phyloP scores from a whole-genome alignment of 2,113 vertebrate genomes.

The Electrona antarctica region DNA sequence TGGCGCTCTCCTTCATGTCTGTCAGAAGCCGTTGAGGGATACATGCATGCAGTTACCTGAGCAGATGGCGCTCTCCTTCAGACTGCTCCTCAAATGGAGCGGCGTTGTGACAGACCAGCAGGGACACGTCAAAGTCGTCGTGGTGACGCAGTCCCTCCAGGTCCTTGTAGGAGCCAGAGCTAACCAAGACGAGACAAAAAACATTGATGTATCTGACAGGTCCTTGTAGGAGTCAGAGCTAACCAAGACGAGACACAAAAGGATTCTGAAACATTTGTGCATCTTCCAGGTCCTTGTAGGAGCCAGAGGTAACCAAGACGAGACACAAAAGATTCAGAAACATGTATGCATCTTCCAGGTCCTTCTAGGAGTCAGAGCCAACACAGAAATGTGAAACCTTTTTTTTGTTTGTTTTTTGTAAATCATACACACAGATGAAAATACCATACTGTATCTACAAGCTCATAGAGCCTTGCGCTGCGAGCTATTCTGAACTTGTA shows the following conservation, averaged over 20 bases:
- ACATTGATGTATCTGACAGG: constrained; percentile 76
- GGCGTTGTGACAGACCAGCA: constrained; percentile 94
- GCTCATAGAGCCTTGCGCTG: no score
- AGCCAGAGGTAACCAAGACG: constrained; percentile 84
- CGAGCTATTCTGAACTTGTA: no score
- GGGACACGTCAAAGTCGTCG: constrained; percentile 96
- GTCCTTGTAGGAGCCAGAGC: constrained; percentile 95
- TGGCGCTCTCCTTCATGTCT: constrained; percentile 87
- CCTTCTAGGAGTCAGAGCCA: constrained; percentile 94
- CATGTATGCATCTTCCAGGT: constrained; percentile 80
- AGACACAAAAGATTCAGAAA: no score
- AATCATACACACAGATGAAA: no score
- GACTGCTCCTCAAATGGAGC: constrained; percentile 95
- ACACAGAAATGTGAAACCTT: background rate
- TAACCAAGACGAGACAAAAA: constrained; percentile 52
- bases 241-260: constrained; percentile 6
- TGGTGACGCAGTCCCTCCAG: constrained; percentile 93
- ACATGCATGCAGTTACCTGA: constrained; percentile 78
- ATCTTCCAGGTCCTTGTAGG: constrained; percentile 92
- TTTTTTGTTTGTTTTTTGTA: no score
- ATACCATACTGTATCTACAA: no score
- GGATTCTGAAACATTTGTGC: no score
- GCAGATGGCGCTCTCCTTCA: constrained; percentile 90
- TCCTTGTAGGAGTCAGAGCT: constrained; percentile 96
- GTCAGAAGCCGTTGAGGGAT: no score